Evolutionary conservation across 2,888 invertebrate species (phyloP).

Genomic region (Stenodema calcarata): DNA sequence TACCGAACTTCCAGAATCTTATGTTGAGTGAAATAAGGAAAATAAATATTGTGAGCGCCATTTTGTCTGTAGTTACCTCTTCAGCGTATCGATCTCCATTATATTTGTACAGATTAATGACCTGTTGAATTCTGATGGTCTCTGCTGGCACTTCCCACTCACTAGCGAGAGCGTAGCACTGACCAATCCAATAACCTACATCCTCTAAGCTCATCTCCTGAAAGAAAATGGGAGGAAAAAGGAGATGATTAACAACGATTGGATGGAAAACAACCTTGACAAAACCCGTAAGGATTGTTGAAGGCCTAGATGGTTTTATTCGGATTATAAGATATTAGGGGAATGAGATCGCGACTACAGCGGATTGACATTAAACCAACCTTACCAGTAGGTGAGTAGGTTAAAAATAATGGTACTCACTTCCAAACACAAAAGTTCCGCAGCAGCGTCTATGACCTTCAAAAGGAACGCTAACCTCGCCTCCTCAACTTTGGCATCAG

Average conservation of each 20-base stretch:
- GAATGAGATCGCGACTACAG: no score
- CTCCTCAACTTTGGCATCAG: conserved; percentile 73
- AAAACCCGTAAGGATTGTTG: no score
- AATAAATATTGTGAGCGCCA: no score
- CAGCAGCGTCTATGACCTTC: conserved; percentile 74
- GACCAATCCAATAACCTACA: conserved; percentile 72
- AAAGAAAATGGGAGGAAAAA: neutral
- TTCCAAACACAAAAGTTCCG: conserved; percentile 59
- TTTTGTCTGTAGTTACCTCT: conserved; percentile 66
- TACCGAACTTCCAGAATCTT: no score
- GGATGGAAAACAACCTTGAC: no score
- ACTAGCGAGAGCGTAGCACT: conserved; percentile 73
- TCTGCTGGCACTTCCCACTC: conserved; percentile 81
- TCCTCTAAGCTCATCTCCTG: conserved; percentile 53
- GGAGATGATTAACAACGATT: no score
- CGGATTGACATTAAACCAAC: no score
- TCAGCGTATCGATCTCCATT: conserved; percentile 69
- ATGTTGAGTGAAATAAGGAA: no score
- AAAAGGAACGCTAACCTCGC: conserved; percentile 76
- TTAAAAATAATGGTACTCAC: neutral
- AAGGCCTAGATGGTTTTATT: no score
- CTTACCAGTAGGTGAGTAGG: no score
- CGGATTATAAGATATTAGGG: no score
- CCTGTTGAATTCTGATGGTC: conserved; percentile 78
- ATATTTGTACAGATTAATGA: conserved; percentile 68